Evolutionary conservation across 2,113 vertebrate genomes (phyloP).

Genomic region (Tinamus guttatus): DNA sequence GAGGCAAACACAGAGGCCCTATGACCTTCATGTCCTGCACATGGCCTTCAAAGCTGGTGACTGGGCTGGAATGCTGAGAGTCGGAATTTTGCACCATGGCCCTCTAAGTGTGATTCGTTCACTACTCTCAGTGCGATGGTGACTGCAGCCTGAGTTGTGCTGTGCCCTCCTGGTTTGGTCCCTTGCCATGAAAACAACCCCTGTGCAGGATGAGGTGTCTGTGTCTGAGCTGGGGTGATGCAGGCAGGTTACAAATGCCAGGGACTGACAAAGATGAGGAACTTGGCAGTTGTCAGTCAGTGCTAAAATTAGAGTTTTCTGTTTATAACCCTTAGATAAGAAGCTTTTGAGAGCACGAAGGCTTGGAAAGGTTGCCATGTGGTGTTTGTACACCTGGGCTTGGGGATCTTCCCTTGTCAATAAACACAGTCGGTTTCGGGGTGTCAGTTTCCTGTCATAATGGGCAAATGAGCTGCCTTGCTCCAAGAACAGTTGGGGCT

Average conservation of each 20-base stretch:
- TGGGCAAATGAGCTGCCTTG: rapidly evolving
- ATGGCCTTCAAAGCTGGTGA: background rate
- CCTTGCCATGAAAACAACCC: background rate
- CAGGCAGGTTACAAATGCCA: background rate
- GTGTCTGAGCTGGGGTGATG: rapidly evolving
- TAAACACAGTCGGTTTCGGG: rapidly evolving
- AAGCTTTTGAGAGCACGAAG: background rate
- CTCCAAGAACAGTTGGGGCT: background rate
- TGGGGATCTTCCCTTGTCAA: background rate
- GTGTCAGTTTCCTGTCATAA: background rate
- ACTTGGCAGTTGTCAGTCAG: background rate
- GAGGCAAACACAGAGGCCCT: too few relatives aligned
- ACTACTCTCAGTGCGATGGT: background rate
- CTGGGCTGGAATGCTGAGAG: background rate
- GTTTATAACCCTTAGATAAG: rapidly evolving
- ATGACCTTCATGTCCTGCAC: too few relatives aligned
- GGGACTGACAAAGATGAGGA: too few relatives aligned
- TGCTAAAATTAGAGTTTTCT: background rate
- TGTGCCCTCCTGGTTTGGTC: background rate
- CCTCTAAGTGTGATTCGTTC: background rate
- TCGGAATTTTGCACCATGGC: background rate
- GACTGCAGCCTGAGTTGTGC: background rate
- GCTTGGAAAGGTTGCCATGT: rapidly evolving
- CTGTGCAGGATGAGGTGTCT: rapidly evolving
- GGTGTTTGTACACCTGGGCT: rapidly evolving